Base-by-base conservation (phyloP, 2,113 vertebrate species). In the Hypocryptadius cinnamomeus region DNA sequence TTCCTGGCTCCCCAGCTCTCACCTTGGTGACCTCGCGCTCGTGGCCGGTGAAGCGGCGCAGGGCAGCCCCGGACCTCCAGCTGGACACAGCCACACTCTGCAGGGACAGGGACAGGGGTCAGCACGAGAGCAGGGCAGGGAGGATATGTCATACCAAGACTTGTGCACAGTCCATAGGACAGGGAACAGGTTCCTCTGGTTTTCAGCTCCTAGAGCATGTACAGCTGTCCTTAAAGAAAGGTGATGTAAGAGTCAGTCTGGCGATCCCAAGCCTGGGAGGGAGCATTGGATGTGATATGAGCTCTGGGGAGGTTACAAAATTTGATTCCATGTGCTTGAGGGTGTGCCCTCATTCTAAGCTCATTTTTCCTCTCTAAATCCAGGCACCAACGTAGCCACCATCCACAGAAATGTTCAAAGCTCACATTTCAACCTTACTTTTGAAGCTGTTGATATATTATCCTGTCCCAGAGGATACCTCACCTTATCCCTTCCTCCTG, bases 11-110 rank as follows among this genome's bases (percentile, higher is more conserved):
- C 60, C 39, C 57, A 4, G 35, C 6, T 64, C 70, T 95, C 98
- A 99, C 99, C 99, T 99, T 99, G 89, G 99, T 99, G 92, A 99
- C 97, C 96, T 99, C 99, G 39, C 97, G 98, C 83, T 98, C 97
- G 81, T 99, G 99, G 71, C 99, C 98, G 45, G 95, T 30, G 94
- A 99, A 98, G 33, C 97, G 97, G 96, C 91, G 98, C 95, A 98
- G 98, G 92, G 96, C 94, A 8, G 96, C 97, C 86, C 99, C 98
- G 9, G 98, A 98, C 85, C 97, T 98, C 99, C 99, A 99, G 91
- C 99, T 98, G 74, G 98, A 99, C 59, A 98, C 98, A n/a, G 98
- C 98, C 69, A 99, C 98, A 0, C 93, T 97, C 99, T 99, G 96
- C 27, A 33, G 89, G 74, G 86, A 53, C 42, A 73, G 63, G n/a